phyloP scores from a whole-genome alignment of 92 coral and sea anemone genomes.

The Nematostella vectensis region DNA sequence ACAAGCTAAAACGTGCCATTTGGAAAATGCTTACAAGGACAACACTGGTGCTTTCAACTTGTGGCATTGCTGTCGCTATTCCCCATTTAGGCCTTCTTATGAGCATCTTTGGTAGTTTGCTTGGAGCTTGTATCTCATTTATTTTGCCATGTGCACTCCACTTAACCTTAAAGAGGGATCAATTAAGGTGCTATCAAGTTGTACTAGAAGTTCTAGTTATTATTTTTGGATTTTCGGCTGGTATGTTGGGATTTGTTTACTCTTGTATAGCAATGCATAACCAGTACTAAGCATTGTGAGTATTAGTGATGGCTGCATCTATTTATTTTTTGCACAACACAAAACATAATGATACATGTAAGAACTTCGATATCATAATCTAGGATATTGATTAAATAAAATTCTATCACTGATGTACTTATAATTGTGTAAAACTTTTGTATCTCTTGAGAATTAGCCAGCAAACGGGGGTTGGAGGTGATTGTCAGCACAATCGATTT shows the following conservation, averaged over 20 bases:
- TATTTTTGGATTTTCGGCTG: constrained; percentile 51
- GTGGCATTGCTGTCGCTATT: constrained; percentile 63
- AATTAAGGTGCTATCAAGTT: constrained; percentile 34
- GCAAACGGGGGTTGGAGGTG: no score
- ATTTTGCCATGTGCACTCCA: constrained; percentile 69
- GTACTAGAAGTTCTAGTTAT: constrained; percentile 31
- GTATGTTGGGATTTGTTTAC: constrained; percentile 44
- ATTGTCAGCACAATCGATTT: no score
- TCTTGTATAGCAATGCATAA: constrained; percentile 64
- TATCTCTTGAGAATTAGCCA: no score
- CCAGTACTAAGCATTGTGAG: no score
- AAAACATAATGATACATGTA: not conserved
- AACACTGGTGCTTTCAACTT: constrained; percentile 38
- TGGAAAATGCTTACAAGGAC: constrained; percentile 45
- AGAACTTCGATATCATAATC: not conserved
- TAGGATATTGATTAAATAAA: no score
- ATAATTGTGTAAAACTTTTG: no score
- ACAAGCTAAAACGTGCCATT: constrained; percentile 24
- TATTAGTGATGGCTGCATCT: not conserved
- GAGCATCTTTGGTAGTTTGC: constrained; percentile 70
- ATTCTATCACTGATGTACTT: no score
- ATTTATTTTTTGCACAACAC: not conserved
- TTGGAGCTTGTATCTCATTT: constrained; percentile 63
- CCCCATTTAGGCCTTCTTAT: constrained; percentile 73
- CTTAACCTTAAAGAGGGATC: constrained; percentile 48